phyloP scores from a whole-genome alignment of 2,888 invertebrate genomes.

The Ctena decussata region DNA sequence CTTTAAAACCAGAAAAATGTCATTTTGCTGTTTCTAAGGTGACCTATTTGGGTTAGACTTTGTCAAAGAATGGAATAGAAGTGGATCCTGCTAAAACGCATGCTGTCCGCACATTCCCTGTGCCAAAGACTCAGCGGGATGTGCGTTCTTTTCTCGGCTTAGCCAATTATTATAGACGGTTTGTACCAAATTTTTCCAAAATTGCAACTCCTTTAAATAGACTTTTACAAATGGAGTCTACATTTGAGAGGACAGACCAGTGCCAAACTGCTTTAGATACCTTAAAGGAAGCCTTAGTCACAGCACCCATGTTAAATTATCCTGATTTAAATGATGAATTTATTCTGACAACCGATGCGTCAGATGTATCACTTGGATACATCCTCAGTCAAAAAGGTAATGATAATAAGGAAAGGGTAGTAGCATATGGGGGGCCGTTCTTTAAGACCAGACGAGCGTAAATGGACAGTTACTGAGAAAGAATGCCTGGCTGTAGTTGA shows the following conservation, averaged over 20 bases:
- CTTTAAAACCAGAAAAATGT: slow-evolving; percentile 64
- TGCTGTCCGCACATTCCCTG: slow-evolving; percentile 35
- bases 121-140: slow-evolving; percentile 32
- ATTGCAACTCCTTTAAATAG: slow-evolving; percentile 55
- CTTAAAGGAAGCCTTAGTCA: slow-evolving; percentile 26
- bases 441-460: slow-evolving; percentile 42
- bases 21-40: slow-evolving; percentile 45
- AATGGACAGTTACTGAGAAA: no score
- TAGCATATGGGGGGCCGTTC: slow-evolving; percentile 11
- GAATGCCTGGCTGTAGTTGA: no score
- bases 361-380: slow-evolving; percentile 33
- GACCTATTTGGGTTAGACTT: slow-evolving; percentile 8
- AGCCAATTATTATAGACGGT: slow-evolving; percentile 57
- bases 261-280: slow-evolving; percentile 43
- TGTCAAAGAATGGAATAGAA: slow-evolving; percentile 32
- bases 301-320: slow-evolving; percentile 55
- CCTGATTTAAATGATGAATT: slow-evolving; percentile 48
- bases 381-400: slow-evolving; percentile 27
- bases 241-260: slow-evolving; percentile 20
- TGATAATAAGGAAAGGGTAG: background rate
- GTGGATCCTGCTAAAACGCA: slow-evolving; percentile 41
- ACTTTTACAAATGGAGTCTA: slow-evolving; percentile 50
- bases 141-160: slow-evolving; percentile 53
- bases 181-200: slow-evolving; percentile 45
- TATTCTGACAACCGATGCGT: slow-evolving; percentile 55